Percentiles rank a stretch among this genome's conserved stretches.
These are phyloP conservation scores for Odocoileus hemionus DNA, from an alignment of 2,113 vertebrate species.

Conservation along the genomic window DNA sequence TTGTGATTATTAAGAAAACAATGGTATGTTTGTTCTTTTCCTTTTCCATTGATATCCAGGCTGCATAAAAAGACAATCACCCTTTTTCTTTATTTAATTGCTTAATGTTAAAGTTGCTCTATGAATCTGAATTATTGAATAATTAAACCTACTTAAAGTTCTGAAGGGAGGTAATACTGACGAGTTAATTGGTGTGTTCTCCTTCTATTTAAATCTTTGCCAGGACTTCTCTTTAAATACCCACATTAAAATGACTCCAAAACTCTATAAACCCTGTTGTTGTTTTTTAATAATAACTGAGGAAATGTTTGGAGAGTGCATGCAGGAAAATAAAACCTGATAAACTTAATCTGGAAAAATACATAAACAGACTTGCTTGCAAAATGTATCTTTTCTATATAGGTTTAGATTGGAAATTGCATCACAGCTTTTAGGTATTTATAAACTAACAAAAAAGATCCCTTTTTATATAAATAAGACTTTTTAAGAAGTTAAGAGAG, in stretches of 20 bases:
- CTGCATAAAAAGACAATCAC: background rate
- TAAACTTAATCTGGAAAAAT: background rate
- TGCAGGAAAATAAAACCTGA: background rate
- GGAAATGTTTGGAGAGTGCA: background rate
- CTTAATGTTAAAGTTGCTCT: constrained; percentile 1
- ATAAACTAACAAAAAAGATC: background rate
- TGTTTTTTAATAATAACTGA: background rate
- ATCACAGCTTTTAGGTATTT: background rate
- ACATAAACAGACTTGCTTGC: background rate
- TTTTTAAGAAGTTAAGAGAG: background rate
- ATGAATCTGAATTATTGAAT: constrained; percentile 60
- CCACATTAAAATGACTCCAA: background rate
- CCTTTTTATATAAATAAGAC: background rate
- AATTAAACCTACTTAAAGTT: constrained; percentile 50
- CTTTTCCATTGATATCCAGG: background rate
- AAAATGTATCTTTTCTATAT: background rate
- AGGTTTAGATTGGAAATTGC: background rate
- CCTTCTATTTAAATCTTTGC: constrained; percentile 37
- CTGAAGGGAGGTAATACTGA: constrained; percentile 6
- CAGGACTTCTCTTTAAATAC: background rate
- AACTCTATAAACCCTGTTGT: background rate
- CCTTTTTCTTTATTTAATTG: background rate
- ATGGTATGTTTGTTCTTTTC: background rate
- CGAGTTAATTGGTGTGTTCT: constrained; percentile 29
- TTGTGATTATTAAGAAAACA: background rate